Conservation (phyloP, 1,140 invertebrate species). For the Drosophila pallidifrons region DNA sequence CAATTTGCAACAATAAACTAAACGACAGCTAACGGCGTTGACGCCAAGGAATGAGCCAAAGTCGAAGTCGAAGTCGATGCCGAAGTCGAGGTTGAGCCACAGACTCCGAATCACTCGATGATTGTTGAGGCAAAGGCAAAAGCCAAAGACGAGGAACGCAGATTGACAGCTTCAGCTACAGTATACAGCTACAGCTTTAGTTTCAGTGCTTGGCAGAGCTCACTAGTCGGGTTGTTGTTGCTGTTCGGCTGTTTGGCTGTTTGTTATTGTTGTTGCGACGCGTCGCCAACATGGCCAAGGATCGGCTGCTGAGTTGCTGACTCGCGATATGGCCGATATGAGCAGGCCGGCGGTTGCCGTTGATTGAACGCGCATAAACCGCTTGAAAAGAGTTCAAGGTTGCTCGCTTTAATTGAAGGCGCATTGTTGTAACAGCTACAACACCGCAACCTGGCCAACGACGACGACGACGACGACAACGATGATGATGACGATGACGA, state of each 20-base stretch:
- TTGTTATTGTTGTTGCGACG: conserved; percentile 43
- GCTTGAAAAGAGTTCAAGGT: conserved; percentile 76
- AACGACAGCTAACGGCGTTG: conserved; percentile 81
- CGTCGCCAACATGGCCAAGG: conserved; percentile 53
- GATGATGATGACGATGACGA: conserved; percentile 22
- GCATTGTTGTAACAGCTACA: conserved; percentile 74
- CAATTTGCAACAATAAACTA: conserved; percentile 83
- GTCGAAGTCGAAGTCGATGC: conserved; percentile 15
- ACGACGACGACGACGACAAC: conserved; percentile 30
- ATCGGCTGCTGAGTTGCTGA: conserved; percentile 40
- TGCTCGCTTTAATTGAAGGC: conserved; percentile 77
- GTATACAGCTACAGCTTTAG: conserved; percentile 22
- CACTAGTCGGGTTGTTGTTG: conserved; percentile 21
- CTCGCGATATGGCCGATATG: conserved; percentile 57
- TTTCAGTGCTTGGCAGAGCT: conserved; percentile 32
- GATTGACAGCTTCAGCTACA: conserved; percentile 70
- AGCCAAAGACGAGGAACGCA: conserved; percentile 61
- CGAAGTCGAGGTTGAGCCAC: conserved; percentile 26
- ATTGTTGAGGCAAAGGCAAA: conserved; percentile 51
- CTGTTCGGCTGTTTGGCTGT: neutral
- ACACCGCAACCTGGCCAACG: conserved; percentile 19
- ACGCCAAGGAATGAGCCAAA: conserved; percentile 74
- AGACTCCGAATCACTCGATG: conserved; percentile 42
- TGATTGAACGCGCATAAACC: conserved; percentile 74
- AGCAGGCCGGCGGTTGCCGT: conserved; percentile 54